Percentiles rank a stretch among this genome's conserved stretches.
Conservation (phyloP, 2,797 vertebrate species). For the Tauraco hartlaubi region DNA sequence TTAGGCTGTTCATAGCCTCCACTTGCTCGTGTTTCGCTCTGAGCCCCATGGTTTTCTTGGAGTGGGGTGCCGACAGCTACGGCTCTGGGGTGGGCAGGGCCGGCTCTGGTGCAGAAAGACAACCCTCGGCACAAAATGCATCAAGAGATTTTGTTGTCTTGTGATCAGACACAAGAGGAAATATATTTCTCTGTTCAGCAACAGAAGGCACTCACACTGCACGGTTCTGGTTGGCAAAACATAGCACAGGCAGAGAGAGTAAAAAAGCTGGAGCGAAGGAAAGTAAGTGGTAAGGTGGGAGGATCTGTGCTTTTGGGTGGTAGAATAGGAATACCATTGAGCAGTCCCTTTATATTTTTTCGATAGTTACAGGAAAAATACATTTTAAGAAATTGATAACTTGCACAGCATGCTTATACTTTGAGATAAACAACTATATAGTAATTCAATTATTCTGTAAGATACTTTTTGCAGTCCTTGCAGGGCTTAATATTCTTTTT, state of each 20-base stretch:
- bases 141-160: neutral
- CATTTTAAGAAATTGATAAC: neutral
- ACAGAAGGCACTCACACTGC: neutral
- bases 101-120: neutral
- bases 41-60: neutral
- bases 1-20: neutral
- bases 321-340: neutral
- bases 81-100: neutral
- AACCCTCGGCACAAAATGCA: neutral
- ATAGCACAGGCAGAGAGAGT: neutral
- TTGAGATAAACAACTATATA: neutral
- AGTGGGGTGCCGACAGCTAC: neutral
- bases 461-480: neutral
- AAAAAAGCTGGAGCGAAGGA: neutral
- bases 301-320: neutral
- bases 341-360: neutral
- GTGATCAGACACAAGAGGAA: neutral
- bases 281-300: neutral
- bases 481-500: neutral
- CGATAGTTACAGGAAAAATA: neutral
- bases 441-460: neutral
- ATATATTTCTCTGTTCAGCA: neutral
- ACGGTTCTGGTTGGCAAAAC: neutral
- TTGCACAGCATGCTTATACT: neutral
- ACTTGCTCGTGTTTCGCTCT: neutral